Percentiles rank a stretch among this genome's conserved stretches.
Conservation (phyloP, 2,888 invertebrate genomes). For the Drosophila cognata region DNA sequence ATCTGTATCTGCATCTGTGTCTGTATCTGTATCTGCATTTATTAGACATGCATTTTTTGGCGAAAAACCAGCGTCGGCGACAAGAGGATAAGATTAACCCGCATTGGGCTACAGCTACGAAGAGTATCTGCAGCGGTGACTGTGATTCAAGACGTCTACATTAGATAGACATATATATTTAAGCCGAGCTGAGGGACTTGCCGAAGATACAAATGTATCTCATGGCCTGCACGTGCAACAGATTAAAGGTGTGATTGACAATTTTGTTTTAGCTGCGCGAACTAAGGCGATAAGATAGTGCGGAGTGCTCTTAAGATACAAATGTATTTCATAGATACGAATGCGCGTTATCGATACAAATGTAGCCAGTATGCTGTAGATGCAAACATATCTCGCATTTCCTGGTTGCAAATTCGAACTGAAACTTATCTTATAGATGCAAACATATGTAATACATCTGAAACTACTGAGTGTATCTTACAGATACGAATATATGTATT, state of each 20-base stretch:
- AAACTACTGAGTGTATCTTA: not conserved
- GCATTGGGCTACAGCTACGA: slow-evolving; percentile 28
- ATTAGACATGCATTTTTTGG: slow-evolving; percentile 30
- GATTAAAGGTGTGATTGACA: slow-evolving; percentile 7
- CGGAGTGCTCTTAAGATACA: not conserved
- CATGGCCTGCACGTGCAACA: slow-evolving; percentile 6
- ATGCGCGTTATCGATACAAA: not conserved
- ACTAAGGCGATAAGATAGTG: not conserved
- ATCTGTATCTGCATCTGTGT: slow-evolving; percentile 8
- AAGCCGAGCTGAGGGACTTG: not conserved
- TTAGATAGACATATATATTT: slow-evolving; percentile 6
- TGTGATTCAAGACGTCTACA: slow-evolving; percentile 8
- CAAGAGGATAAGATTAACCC: slow-evolving; percentile 55
- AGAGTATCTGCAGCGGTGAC: slow-evolving; percentile 18
- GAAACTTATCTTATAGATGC: not conserved
- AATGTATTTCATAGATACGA: not conserved
- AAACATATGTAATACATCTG: not conserved
- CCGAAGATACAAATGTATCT: slow-evolving; percentile 20
- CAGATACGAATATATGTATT: not conserved
- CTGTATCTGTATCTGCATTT: slow-evolving; percentile 12
- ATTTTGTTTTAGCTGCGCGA: not conserved
- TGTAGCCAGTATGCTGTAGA: not conserved
- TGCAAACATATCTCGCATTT: not conserved
- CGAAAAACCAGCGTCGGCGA: slow-evolving; percentile 46
- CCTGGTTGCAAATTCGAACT: not conserved